Percentiles rank a stretch among this genome's conserved stretches.
Conservation (phyloP, 2,797 vertebrate genomes). For the Agapornis canus region DNA sequence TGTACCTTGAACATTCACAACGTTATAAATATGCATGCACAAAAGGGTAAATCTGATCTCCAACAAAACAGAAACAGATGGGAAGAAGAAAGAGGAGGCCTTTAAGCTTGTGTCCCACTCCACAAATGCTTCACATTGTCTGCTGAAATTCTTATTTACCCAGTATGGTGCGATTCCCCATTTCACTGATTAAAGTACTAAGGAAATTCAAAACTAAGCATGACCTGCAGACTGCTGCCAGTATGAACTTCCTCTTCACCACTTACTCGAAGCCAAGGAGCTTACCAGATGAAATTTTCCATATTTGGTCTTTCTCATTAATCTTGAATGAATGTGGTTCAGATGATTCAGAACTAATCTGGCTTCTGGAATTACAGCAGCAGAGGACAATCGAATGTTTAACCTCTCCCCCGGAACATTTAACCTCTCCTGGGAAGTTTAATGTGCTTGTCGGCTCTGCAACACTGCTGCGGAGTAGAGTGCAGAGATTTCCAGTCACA, state of each 20-base stretch:
- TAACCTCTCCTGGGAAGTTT: slow-evolving; percentile 49
- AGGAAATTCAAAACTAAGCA: slow-evolving; percentile 6
- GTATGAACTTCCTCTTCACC: background rate
- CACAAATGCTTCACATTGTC: background rate
- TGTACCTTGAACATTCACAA: background rate
- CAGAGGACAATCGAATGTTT: slow-evolving; percentile 55
- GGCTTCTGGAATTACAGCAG: slow-evolving; percentile 65
- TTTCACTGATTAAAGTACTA: background rate
- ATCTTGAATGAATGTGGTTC: slow-evolving; percentile 61
- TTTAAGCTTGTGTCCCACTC: background rate
- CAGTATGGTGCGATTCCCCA: background rate
- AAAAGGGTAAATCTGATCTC: background rate
- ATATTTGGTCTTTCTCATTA: slow-evolving; percentile 50
- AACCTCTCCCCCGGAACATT: slow-evolving; percentile 50
- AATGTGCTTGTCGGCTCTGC: background rate
- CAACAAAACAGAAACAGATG: background rate
- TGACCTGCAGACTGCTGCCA: background rate
- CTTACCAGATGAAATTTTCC: slow-evolving; percentile 53
- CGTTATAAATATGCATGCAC: background rate
- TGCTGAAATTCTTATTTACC: background rate
- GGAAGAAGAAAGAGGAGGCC: background rate
- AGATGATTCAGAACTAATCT: slow-evolving; percentile 63
- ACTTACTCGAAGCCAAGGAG: background rate
- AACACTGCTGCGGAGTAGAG: background rate
- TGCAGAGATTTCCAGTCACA: background rate